phyloP scores from a whole-genome alignment of 2,797 vertebrate species.

The Muscicapa comitata region DNA sequence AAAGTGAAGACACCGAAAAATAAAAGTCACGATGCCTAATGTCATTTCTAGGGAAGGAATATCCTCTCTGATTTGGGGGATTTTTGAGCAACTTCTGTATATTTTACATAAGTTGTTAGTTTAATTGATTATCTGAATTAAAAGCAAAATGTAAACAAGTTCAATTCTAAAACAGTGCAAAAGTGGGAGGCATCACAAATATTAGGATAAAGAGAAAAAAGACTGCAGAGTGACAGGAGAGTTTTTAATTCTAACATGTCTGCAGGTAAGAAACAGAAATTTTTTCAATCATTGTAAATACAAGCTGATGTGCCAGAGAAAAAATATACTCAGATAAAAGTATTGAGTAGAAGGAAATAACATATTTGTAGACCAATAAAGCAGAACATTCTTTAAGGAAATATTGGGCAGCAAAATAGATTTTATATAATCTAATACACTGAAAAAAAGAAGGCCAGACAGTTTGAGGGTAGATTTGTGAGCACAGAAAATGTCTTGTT shows the following conservation, averaged over 20 bases:
- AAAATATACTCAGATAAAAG: conserved; percentile 5
- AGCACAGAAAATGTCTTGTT: not conserved
- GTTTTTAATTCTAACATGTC: not conserved
- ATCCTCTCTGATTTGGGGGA: accelerated
- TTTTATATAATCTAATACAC: not conserved
- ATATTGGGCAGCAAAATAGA: not conserved
- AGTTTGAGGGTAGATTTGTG: not conserved
- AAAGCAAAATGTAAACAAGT: not conserved
- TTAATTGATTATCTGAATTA: not conserved
- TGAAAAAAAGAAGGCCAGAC: not conserved
- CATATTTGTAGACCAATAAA: not conserved
- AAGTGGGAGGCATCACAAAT: not conserved
- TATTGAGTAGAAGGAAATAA: not conserved
- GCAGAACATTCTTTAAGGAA: not conserved
- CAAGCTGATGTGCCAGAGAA: not conserved
- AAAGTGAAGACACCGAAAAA: not conserved
- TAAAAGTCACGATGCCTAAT: not conserved
- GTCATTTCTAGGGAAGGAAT: not conserved
- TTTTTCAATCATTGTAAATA: not conserved
- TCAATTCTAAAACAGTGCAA: not conserved
- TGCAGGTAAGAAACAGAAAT: not conserved
- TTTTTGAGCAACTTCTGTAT: not conserved
- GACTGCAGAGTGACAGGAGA: not conserved
- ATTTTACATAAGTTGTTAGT: not conserved
- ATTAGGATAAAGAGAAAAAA: not conserved